Evolutionary conservation across 1,140 invertebrate species (phyloP), one percentile per base, ranked within the genome.

Genomic region (Glossosoma conforme): DNA sequence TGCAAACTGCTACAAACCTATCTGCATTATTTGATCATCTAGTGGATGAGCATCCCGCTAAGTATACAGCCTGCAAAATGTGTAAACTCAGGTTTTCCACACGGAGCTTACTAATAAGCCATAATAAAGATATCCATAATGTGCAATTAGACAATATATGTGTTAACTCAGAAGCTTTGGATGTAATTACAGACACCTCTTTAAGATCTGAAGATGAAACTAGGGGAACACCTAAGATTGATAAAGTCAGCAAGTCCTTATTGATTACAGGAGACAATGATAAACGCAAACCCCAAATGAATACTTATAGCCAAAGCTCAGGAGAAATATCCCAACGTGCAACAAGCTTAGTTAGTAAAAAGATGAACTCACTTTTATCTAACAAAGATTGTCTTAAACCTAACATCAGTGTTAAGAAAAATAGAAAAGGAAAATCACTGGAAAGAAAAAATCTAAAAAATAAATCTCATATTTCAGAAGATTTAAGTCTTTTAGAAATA

Each of bases 11-110:
- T 41, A 60, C 63, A 30, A 64, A 65, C 14, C 55, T 73, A 18
- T 60, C 61, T 11, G 62, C 65, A 45, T 60, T 74, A 6, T 70
- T 74, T 44, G 51, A 64, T 51, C 71, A 74, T 59, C 56, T 72
- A 6, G 46, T 68, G 8, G 56, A 60, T 14, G 62, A 65, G 49
- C 71, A 74, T 56, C 49, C 66, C 3, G 50, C 62, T 21, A 62
- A 66, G 49, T 74, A 74, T 53, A 68, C 67, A 57, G 69, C 61
- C 14, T 74, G 71, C 63, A 56, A 63, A n/a, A 33, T 38, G 2
- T 74, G 71, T 41, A 58, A 65, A 40, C 62, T 66, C 40, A 48
- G 71, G 41, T 72, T 70, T 58, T 48, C 58, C 15, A 63, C 53
- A 22, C 37, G 52, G 11, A 35, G 51, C 17, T 50, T 59, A 13